Conservation (phyloP, 2,113 vertebrate species). For the Periophthalmus modestus region DNA sequence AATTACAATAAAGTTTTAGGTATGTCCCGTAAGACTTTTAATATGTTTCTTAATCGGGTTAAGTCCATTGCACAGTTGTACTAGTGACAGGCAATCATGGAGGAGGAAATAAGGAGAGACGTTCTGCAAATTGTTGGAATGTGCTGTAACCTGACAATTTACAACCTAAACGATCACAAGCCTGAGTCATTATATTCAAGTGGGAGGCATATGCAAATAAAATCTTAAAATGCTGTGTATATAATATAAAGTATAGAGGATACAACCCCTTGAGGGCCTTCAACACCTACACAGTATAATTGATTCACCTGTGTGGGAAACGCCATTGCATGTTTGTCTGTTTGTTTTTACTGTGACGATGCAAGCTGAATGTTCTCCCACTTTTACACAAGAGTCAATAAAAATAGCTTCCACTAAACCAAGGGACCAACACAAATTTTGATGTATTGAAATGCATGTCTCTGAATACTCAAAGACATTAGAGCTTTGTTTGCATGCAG, state of each 20-base stretch:
- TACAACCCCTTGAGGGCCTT: conserved; percentile 10
- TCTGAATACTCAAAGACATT: conserved; percentile 29
- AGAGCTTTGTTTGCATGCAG: conserved; percentile 27
- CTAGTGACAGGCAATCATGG: neutral
- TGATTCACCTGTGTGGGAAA: conserved; percentile 20
- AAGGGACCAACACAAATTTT: conserved; percentile 32
- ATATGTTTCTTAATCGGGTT: neutral
- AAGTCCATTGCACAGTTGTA: neutral
- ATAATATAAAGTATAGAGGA: neutral
- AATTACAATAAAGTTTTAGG: neutral
- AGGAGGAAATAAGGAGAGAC: neutral
- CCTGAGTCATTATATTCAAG: neutral
- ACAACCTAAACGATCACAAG: neutral
- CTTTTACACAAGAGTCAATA: conserved; percentile 44
- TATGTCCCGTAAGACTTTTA: neutral
- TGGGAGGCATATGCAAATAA: neutral
- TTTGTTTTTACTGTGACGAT: conserved; percentile 7
- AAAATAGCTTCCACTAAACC: conserved; percentile 13
- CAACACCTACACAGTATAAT: conserved; percentile 23
- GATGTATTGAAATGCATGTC: conserved; percentile 9
- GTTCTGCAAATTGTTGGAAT: no score
- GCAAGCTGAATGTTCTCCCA: conserved; percentile 8
- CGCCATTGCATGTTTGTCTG: neutral
- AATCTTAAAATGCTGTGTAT: neutral
- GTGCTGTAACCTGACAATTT: neutral